These are phyloP conservation scores for Punctoribates punctum DNA, from an alignment of 2,888 invertebrate genomes.

Conservation along the genomic window DNA sequence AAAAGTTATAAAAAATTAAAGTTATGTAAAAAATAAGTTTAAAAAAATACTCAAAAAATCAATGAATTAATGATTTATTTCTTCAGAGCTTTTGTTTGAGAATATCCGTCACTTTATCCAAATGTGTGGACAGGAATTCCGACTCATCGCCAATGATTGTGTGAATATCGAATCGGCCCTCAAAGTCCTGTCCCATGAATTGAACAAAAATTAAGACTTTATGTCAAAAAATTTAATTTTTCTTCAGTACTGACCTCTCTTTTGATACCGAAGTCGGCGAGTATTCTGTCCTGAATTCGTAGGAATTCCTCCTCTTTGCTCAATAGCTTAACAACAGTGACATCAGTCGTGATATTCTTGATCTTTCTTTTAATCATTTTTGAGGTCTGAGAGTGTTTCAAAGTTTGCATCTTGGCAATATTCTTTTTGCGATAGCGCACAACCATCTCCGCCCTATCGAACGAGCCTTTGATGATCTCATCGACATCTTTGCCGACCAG, in stretches of 20 bases:
- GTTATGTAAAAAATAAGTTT: conserved; percentile 42
- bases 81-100: conserved; percentile 23
- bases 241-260: conserved; percentile 19
- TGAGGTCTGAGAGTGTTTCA: conserved; percentile 6
- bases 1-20: no score
- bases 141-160: conserved; percentile 31
- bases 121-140: conserved; percentile 32
- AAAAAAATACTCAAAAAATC: conserved; percentile 53
- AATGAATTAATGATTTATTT: not conserved
- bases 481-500: conserved; percentile 36
- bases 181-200: conserved; percentile 31
- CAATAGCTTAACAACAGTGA: conserved; percentile 29
- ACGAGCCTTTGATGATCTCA: conserved; percentile 36
- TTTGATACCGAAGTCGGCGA: conserved; percentile 27
- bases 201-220: not conserved
- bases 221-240: not conserved
- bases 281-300: conserved; percentile 15
- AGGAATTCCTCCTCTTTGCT: conserved; percentile 29
- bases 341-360: conserved; percentile 26
- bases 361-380: conserved; percentile 30
- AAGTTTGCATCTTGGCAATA: conserved; percentile 27
- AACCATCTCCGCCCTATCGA: conserved; percentile 36
- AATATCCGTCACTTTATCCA: conserved; percentile 16
- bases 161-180: conserved; percentile 34
- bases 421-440: conserved; percentile 29